Evolutionary conservation across 92 coral and sea anemone species (phyloP).

Genomic region (Porites evermanni): DNA sequence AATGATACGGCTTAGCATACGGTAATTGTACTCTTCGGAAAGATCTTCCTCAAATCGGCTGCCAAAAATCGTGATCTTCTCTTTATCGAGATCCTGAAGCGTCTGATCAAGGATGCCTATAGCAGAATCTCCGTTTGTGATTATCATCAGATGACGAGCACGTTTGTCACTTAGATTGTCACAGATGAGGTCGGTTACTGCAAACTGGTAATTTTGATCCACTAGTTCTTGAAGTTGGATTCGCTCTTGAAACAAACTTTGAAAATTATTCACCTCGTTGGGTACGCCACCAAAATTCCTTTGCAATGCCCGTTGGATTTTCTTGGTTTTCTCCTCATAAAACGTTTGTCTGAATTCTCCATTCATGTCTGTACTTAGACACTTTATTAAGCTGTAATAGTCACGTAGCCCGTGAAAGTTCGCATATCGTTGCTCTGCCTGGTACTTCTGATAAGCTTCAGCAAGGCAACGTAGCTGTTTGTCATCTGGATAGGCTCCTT

Average conservation of each 20-base stretch:
- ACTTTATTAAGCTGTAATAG: conserved; percentile 91
- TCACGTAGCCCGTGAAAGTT: conserved; percentile 99
- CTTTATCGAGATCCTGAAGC: conserved; percentile 78
- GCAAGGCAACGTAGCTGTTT: conserved; percentile 82
- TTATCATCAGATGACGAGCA: conserved; percentile 96
- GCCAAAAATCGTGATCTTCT: conserved; percentile 94
- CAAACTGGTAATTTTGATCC: conserved; percentile 50
- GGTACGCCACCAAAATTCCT: conserved; percentile 96
- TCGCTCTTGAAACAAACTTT: conserved; percentile 73
- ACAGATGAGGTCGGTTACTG: conserved; percentile 75
- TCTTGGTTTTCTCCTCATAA: conserved; percentile 48
- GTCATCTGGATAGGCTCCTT: conserved; percentile 11
- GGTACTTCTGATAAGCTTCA: conserved; percentile 83
- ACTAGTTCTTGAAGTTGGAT: conserved; percentile 44
- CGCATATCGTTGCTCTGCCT: conserved; percentile 69
- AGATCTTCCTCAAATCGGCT: conserved; percentile 97
- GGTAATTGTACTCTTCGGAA: conserved; percentile 93
- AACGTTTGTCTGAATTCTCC: not conserved
- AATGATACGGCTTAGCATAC: conserved; percentile 95
- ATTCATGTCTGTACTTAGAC: conserved; percentile 67
- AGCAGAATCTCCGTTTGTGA: conserved; percentile 96
- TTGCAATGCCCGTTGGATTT: conserved; percentile 81
- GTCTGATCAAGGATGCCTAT: conserved; percentile 92
- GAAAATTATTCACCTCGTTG: conserved; percentile 70
- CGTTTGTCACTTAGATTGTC: conserved; percentile 84